Base-by-base conservation (phyloP, 2,888 invertebrate species). In the Sphinx pinastri region DNA sequence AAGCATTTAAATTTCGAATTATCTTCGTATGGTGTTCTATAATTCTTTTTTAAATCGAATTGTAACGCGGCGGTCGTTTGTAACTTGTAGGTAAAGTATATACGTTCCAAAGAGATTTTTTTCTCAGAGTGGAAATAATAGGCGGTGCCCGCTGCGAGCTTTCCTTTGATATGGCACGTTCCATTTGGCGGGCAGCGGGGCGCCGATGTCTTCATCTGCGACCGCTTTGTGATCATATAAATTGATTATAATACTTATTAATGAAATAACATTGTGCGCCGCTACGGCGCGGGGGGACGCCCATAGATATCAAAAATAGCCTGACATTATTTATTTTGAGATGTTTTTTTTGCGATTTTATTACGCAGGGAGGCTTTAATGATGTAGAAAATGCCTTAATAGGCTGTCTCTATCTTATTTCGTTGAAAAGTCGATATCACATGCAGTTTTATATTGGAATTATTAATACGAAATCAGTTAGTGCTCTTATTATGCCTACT, bases 161-260 rank as follows among this genome's bases (percentile, higher is more conserved):
- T 73, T 78, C 76, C 83, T 86, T 85, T 88, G 85, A 88, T 86
- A 84, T 80, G 76, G 80, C 77, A 78, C 82, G 81, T 76, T 81
- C 84, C 85, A 83, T 85, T 85, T 80, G 79, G 74, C 69, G 73
- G 77, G 58, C 91, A 72, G 81, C 87, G 86, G 92, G 93, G 84
- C 38, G 89, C 76, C 89, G 75, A 92, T 87, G 88, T 93, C 93
- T 93, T 89, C 87, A 93, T 93, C 83, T 80, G 78, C 59, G 69
- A 71, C 72, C 72, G 76, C 74, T 71, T 76, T 78, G 76, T 75
- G 76, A 75, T 71, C 69, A 71, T 59, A 77, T 74, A 79, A 79
- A 84, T 81, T 78, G 74, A 75, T 79, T 79, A 68, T 67, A 52
- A 58, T 71, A 68, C 63, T 68, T 68, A 70, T 71, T 63, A 69